Conservation (phyloP, 2,797 vertebrate genomes). For the Bryconaethiops microstoma region DNA sequence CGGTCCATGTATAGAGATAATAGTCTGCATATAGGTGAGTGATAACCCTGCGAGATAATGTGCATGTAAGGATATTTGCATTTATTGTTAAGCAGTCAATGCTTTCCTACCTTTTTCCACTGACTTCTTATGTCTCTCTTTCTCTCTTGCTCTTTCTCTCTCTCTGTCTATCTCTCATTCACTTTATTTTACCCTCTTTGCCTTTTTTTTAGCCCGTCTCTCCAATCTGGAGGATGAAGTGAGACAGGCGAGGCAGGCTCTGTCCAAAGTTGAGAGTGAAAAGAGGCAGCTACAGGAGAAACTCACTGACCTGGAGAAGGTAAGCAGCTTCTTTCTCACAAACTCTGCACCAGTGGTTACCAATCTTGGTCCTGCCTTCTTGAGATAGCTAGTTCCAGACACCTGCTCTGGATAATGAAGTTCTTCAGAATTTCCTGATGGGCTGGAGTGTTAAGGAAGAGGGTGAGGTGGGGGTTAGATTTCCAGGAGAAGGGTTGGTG, state of each 20-base stretch:
- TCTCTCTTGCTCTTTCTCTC: background rate
- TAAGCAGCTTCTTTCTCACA: slow-evolving; percentile 56
- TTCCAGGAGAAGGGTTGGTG: no score
- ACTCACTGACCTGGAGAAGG: slow-evolving; percentile 93
- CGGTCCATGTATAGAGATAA: no score
- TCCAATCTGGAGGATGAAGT: slow-evolving; percentile 89
- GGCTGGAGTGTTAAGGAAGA: no score
- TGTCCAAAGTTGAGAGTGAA: slow-evolving; percentile 88
- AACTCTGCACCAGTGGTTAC: background rate
- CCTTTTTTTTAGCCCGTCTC: slow-evolving; percentile 81
- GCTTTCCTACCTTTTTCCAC: background rate
- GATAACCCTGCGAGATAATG: no score
- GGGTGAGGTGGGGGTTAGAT: no score
- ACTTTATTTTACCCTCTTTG: background rate
- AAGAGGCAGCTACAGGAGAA: slow-evolving; percentile 95
- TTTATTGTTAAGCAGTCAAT: no score
- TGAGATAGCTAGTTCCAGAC: no score
- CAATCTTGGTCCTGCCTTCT: no score
- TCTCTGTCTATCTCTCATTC: background rate
- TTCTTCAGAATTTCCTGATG: no score
- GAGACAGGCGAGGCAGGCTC: slow-evolving; percentile 81
- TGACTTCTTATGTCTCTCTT: background rate
- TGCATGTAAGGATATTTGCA: no score
- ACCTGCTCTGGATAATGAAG: no score
- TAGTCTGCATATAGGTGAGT: no score